A percentile compares a stretch with the other conserved stretches of the same genome.
These are phyloP conservation scores for Neotoxoptera formosana DNA, from an alignment of 1,140 invertebrate genomes.

Conservation along the genomic window DNA sequence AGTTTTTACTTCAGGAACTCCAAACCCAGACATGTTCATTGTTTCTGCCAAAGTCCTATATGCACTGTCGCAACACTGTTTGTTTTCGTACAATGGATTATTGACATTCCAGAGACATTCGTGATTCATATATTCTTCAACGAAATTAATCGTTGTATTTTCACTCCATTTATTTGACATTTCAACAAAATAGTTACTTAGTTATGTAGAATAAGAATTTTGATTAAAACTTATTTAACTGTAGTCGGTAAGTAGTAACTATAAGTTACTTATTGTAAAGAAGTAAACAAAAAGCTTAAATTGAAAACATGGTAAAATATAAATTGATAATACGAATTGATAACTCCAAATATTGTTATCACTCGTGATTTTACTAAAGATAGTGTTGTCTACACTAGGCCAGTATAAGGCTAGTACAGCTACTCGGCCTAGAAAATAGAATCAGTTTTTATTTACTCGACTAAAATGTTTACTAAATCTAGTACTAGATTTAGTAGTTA, in stretches of 20 bases:
- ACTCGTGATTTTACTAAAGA: too few relatives aligned
- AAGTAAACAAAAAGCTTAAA: too few relatives aligned
- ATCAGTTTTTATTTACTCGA: constrained; percentile 2
- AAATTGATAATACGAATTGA: too few relatives aligned
- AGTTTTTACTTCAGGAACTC: not conserved
- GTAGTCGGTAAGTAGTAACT: not conserved
- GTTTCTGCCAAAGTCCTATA: not conserved
- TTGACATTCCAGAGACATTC: constrained; percentile 2
- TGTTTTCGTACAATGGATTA: not conserved
- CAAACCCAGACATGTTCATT: not conserved
- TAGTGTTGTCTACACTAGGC: too few relatives aligned
- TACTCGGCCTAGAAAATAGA: constrained; percentile 3
- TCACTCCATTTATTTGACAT: not conserved
- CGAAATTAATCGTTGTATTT: not conserved
- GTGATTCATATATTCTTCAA: not conserved
- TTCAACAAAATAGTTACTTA: constrained; percentile 3
- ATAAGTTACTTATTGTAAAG: too few relatives aligned
- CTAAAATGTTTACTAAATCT: constrained; percentile 16
- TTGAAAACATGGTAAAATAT: too few relatives aligned
- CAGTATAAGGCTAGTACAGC: too few relatives aligned
- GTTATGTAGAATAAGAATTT: constrained; percentile 3
- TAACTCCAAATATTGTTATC: too few relatives aligned
- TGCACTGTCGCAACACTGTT: not conserved
- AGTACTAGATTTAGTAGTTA: too few relatives aligned
- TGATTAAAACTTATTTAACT: constrained; percentile 3